A percentile compares a stretch with the other conserved stretches of the same genome.
Conservation (phyloP, 2,113 vertebrate species). For the Myiopsitta monachus region DNA sequence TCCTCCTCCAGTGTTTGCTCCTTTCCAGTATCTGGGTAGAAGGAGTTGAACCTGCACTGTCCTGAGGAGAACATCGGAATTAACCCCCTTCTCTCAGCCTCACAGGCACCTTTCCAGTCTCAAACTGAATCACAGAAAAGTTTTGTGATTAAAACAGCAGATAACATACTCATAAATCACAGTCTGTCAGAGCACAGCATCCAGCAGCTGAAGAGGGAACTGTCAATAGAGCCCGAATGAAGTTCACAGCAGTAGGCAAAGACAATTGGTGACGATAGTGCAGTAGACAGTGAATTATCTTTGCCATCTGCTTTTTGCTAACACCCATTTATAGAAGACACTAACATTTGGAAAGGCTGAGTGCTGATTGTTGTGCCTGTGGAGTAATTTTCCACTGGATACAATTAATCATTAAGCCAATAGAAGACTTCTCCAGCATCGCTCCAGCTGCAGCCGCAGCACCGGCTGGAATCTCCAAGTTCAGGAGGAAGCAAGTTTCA, state of each 20-base stretch:
- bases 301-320: slow-evolving; percentile 62
- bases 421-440: background rate
- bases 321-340: slow-evolving; percentile 49
- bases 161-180: background rate
- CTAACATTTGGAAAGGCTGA: slow-evolving; percentile 59
- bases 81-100: background rate
- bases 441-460: background rate
- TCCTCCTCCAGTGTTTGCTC: background rate
- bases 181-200: background rate
- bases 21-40: background rate
- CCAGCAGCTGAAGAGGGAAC: background rate
- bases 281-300: slow-evolving; percentile 52
- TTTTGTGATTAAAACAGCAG: background rate
- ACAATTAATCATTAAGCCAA: slow-evolving; percentile 45
- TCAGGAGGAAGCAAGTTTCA: background rate
- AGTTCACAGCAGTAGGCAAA: background rate
- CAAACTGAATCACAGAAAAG: background rate
- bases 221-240: background rate
- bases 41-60: background rate
- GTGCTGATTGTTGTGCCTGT: slow-evolving; percentile 24
- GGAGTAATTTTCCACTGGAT: slow-evolving; percentile 18
- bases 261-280: background rate
- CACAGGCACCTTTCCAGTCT: background rate
- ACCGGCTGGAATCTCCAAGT: background rate
- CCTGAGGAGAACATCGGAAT: background rate